Evolutionary conservation across 2,888 invertebrate genomes (phyloP).

Genomic region (Melanostoma scalare): DNA sequence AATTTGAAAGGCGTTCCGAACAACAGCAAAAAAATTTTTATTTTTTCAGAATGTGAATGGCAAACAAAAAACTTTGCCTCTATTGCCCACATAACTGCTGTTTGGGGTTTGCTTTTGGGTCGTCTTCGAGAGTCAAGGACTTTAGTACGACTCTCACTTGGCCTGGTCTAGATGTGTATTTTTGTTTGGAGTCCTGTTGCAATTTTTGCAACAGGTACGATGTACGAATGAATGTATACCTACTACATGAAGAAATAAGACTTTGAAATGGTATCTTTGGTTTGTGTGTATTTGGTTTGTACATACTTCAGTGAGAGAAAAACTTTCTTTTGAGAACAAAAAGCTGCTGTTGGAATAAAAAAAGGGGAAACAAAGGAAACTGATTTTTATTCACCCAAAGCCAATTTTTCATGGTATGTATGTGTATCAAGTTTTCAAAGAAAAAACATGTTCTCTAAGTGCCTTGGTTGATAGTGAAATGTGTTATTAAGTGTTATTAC

Average conservation of each 20-base stretch:
- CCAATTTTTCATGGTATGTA: too few relatives aligned
- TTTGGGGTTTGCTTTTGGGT: slow-evolving; percentile 8
- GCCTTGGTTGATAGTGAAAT: too few relatives aligned
- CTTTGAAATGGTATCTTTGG: slow-evolving; percentile 8
- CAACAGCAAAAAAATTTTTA: neutral
- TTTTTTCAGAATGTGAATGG: slow-evolving; percentile 17
- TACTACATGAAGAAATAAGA: neutral
- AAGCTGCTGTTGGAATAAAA: too few relatives aligned
- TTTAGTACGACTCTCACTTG: slow-evolving; percentile 5
- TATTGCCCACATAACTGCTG: neutral
- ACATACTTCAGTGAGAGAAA: too few relatives aligned
- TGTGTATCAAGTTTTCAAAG: too few relatives aligned
- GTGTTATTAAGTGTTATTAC: too few relatives aligned
- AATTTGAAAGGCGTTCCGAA: slow-evolving; percentile 35
- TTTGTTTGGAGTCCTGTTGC: slow-evolving; percentile 50
- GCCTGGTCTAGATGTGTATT: slow-evolving; percentile 11
- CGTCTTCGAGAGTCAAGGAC: slow-evolving; percentile 56
- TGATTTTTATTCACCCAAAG: too few relatives aligned
- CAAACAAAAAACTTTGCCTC: slow-evolving; percentile 9
- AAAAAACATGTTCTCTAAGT: too few relatives aligned
- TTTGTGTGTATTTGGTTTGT: slow-evolving; percentile 33
- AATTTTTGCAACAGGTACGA: slow-evolving; percentile 67
- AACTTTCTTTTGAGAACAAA: too few relatives aligned
- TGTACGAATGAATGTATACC: slow-evolving; percentile 40
- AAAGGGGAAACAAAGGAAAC: too few relatives aligned